Conservation (phyloP, 2,888 invertebrate species). For the Melikaiella ostensackeni region DNA sequence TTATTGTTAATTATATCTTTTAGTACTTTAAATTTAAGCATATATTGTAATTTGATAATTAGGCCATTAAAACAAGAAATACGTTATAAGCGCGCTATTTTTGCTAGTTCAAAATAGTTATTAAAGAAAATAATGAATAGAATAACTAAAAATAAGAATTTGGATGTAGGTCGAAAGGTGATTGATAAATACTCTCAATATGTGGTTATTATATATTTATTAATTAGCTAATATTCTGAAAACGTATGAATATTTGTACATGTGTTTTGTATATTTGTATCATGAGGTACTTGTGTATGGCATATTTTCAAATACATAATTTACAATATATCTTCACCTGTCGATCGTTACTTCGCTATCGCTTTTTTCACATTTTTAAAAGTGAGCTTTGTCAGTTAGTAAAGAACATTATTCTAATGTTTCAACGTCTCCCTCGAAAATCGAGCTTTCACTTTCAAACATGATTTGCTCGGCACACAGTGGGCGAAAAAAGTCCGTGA, state of each 20-base stretch:
- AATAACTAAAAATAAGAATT: not conserved
- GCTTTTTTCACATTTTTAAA: constrained; percentile 43
- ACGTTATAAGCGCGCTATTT: too few species aligned
- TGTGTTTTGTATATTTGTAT: constrained; percentile 74
- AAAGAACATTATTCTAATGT: constrained; percentile 17
- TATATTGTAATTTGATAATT: too few species aligned
- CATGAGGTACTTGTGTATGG: constrained; percentile 77
- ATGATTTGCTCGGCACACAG: constrained; percentile 23
- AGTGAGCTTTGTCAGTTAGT: constrained; percentile 51
- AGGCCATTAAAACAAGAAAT: too few species aligned
- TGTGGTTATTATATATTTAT: constrained; percentile 73
- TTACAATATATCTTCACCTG: constrained; percentile 52
- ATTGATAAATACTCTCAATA: constrained; percentile 40
- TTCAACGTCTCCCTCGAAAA: constrained; percentile 3
- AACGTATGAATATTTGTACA: constrained; percentile 77
- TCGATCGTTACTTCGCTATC: constrained; percentile 44
- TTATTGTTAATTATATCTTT: too few species aligned
- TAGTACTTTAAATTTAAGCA: too few species aligned
- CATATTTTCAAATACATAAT: constrained; percentile 73
- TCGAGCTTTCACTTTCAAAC: constrained; percentile 26
- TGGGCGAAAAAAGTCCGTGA: too few species aligned
- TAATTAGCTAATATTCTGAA: constrained; percentile 76
- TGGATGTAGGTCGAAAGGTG: not conserved
- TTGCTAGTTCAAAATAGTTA: too few species aligned
- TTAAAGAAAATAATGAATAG: not conserved